phyloP scores from a whole-genome alignment of 2,797 vertebrate species.

The Oreortyx pictus region DNA sequence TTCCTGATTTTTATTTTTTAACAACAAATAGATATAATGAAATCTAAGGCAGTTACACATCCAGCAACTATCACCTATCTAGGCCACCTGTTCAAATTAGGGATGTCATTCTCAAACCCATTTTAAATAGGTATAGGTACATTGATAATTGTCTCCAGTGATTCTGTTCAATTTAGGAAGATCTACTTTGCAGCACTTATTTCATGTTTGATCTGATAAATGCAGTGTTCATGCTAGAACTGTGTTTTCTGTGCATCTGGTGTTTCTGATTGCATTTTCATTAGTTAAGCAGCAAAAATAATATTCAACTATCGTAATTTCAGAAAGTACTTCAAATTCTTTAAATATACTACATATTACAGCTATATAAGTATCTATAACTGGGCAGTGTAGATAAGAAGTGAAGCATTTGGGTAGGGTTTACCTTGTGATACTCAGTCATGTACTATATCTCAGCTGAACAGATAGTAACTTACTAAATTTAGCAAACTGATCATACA shows the following conservation, averaged over 20 bases:
- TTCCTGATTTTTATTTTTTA: background rate
- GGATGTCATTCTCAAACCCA: background rate
- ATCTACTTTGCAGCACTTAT: background rate
- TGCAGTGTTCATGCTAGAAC: background rate
- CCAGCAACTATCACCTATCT: background rate
- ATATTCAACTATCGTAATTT: background rate
- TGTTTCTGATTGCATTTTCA: conserved; percentile 5
- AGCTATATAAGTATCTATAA: background rate
- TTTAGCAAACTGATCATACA: background rate
- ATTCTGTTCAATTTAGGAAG: background rate
- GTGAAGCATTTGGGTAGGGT: background rate
- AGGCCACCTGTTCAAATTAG: background rate
- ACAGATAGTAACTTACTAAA: background rate
- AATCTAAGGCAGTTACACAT: background rate
- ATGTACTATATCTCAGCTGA: background rate
- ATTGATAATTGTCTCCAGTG: background rate
- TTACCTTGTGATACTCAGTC: background rate
- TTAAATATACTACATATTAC: background rate
- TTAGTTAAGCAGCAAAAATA: background rate
- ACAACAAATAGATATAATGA: conserved; percentile 18
- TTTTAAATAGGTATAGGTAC: background rate
- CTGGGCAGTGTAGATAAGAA: background rate
- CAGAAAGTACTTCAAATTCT: background rate
- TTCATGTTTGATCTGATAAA: background rate
- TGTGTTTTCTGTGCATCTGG: background rate